These are phyloP conservation scores for Oreocharis arfaki DNA, from an alignment of 2,113 vertebrate genomes.

Conservation along the genomic window DNA sequence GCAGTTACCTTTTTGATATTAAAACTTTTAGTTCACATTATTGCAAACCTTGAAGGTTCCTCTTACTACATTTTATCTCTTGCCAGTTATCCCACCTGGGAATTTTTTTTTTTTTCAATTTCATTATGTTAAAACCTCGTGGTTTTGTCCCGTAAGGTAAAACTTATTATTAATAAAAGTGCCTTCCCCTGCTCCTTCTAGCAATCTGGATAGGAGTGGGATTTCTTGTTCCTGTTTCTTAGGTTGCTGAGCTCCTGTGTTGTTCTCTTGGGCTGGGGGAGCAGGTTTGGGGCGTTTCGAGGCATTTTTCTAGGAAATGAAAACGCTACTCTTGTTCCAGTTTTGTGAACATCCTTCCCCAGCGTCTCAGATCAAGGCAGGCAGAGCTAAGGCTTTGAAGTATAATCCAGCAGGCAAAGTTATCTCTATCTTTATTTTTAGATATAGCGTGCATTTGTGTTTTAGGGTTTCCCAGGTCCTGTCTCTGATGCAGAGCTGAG, in stretches of 20 bases:
- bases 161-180: neutral
- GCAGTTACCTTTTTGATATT: neutral
- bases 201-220: neutral
- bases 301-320: neutral
- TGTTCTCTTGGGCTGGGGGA: neutral
- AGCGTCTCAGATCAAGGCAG: neutral
- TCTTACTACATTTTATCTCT: neutral
- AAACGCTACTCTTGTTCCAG: neutral
- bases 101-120: neutral
- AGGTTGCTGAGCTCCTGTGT: neutral
- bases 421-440: conserved; percentile 4
- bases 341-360: neutral
- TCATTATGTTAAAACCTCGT: neutral
- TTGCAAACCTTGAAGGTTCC: neutral
- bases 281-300: neutral
- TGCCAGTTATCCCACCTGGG: neutral
- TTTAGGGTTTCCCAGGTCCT: neutral
- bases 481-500: neutral
- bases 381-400: neutral
- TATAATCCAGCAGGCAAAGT: neutral
- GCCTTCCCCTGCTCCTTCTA: neutral
- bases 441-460: neutral
- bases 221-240: neutral
- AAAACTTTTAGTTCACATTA: neutral
- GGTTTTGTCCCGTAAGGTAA: neutral